Evolutionary conservation across 2,888 invertebrate species (phyloP), one percentile per base, ranked within the genome.

Genomic region (Trissolcus japonicus): DNA sequence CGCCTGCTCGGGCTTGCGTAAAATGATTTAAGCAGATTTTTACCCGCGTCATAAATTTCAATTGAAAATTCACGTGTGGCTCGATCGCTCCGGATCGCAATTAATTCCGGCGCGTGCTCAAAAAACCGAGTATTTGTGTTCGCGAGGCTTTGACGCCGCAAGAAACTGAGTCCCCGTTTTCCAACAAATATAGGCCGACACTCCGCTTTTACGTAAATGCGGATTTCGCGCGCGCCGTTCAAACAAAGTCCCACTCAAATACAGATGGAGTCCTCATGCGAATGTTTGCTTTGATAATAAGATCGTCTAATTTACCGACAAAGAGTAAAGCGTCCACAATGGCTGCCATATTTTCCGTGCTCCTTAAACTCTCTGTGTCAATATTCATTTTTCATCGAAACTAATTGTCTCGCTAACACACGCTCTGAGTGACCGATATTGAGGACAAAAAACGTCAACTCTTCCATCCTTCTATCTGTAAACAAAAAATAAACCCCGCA

Each of bases 171-270:
- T 82, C 83, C 79, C 35, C 35, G 35, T 35, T 35, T 35, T 35
- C 35, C 35, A 81, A 78, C 82, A 66, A 82, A 83, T 83, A 84
- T 84, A 83, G 79, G 83, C 80, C 81, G 76, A 80, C 81, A 82
- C 79, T 78, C 35, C 78, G 82, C 86, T 87, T n/a, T 87, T 85
- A 81, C 86, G 88, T 86, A 89, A 88, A 89, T 87, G 87, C 85
- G 85, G 87, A 89, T 88, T 88, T 88, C 84, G 83, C 86, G 86
- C 87, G 84, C 80, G 81, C 83, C 85, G 86, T 86, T 87, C 84
- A 89, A 89, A 88, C 86, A 89, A 83, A 83, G 82, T 80, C 81
- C 35, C 84, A 86, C 84, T 85, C 86, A 88, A 89, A 88, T 87
- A 87, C 89, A 89, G 88, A 89, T 88, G 89, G 87, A 87, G 86